Evolutionary conservation across 2,797 vertebrate genomes (phyloP), one percentile per base, ranked within the genome.

Genomic region (Kryptopterus vitreolus): DNA sequence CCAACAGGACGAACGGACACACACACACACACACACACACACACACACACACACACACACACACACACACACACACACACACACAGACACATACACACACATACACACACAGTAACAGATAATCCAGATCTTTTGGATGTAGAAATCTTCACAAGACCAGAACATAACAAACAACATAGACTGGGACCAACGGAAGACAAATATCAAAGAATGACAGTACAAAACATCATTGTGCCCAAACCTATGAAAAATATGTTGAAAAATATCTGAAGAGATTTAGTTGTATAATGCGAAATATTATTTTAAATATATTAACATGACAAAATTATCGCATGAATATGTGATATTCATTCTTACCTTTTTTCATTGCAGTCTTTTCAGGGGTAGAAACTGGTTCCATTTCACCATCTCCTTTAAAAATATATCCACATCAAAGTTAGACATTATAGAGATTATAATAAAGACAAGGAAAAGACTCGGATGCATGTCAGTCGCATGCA

Each of bases 311-410:
- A n/a, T 31, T 62, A 57, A 29, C 53, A 70, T 78, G 3, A 58
- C 26, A 15, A 59, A 22, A 61, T 18, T 22, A 55, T 48, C 8
- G 15, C 35, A n/a, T 43, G 35, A 80, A n/a, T 1, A 1, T 7
- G 26, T 24, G 29, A n/a, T 62, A n/a, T 76, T 81, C 79, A 82
- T 86, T 24, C 90, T 84, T 96, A 98, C 97, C 97, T 96, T 97
- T 99, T 93, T 96, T 95, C 83, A 94, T 96, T 83, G 96, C 93
- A 82, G 95, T 96, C 1, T 97, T 97, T 83, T 95, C 96, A 3
- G 97, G 97, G 72, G 92, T 81, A 72, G 94, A 90, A 80, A 98
- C 94, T 0, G 97, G 96, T 82, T 91, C 94, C 70, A 93, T 95
- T 86, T 90, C 89, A 88, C 89, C 91, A 91, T 92, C 94, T 95